Conservation (phyloP, 2,888 invertebrate species). For the Plemyria rubiginata region DNA sequence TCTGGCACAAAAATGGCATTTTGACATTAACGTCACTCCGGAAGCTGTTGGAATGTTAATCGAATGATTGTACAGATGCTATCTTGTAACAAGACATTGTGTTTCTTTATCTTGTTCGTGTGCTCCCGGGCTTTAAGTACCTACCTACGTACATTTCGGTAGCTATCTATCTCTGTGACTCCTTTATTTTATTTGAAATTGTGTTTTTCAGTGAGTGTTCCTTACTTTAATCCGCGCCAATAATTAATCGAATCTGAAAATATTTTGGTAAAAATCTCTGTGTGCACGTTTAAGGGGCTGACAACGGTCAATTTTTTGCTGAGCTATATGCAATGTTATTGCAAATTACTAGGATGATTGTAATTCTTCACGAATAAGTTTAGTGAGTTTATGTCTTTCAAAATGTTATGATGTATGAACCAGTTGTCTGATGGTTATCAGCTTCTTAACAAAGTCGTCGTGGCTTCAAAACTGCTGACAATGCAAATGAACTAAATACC, state of each 20-base stretch:
- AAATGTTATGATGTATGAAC: too few species aligned
- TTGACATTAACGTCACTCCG: constrained; percentile 73
- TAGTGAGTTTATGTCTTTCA: too few species aligned
- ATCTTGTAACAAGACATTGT: constrained; percentile 81
- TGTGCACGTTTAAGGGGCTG: too few species aligned
- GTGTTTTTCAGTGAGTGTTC: neutral
- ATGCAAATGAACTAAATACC: constrained; percentile 17
- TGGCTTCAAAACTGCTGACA: neutral
- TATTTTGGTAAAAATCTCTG: too few species aligned
- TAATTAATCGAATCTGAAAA: too few species aligned
- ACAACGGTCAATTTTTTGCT: too few species aligned
- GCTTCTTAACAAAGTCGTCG: neutral
- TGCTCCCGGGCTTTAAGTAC: constrained; percentile 52
- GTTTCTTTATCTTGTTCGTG: constrained; percentile 59
- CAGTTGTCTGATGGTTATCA: neutral
- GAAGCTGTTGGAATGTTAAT: constrained; percentile 77
- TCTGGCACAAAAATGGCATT: constrained; percentile 57
- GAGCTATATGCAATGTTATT: too few species aligned
- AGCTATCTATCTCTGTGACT: neutral
- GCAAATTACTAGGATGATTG: too few species aligned
- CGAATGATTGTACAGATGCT: constrained; percentile 77
- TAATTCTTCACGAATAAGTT: too few species aligned
- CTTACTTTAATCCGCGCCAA: too few species aligned
- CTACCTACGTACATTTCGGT: neutral
- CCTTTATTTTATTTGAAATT: neutral